Evolutionary conservation across 2,113 vertebrate species (phyloP).

Genomic region (Cisticola juncidis): DNA sequence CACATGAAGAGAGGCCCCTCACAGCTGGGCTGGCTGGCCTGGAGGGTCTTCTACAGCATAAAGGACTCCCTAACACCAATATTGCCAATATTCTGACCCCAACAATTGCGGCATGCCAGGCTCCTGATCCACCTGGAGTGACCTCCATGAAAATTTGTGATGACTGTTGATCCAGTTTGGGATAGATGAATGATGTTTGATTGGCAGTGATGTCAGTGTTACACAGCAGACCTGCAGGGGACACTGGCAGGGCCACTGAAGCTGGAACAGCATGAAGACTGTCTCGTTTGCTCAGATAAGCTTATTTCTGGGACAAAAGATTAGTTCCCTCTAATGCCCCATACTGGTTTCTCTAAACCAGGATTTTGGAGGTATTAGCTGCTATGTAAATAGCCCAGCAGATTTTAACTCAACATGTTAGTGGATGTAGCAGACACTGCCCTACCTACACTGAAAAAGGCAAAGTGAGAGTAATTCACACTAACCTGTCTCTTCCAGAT

Average conservation of each 20-base stretch:
- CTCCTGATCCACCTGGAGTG: neutral
- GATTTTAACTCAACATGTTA: neutral
- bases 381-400: neutral
- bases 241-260: neutral
- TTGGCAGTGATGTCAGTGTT: neutral
- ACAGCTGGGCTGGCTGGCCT: neutral
- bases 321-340: neutral
- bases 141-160: neutral
- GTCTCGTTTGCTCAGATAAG: neutral
- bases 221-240: neutral
- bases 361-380: constrained; percentile 25
- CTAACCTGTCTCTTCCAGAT: neutral
- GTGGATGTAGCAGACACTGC: neutral
- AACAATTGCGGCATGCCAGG: neutral
- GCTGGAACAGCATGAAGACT: neutral
- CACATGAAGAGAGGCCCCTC: neutral
- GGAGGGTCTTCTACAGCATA: neutral
- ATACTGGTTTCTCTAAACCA: constrained; percentile 1
- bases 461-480: neutral
- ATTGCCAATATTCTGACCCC: neutral
- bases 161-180: neutral
- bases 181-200: neutral
- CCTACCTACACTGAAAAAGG: neutral
- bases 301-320: constrained; percentile 24
- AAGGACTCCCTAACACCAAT: neutral